Evolutionary conservation across 2,888 invertebrate genomes (phyloP), one percentile per base, ranked within the genome.

Genomic region (Bombyx huttoni): DNA sequence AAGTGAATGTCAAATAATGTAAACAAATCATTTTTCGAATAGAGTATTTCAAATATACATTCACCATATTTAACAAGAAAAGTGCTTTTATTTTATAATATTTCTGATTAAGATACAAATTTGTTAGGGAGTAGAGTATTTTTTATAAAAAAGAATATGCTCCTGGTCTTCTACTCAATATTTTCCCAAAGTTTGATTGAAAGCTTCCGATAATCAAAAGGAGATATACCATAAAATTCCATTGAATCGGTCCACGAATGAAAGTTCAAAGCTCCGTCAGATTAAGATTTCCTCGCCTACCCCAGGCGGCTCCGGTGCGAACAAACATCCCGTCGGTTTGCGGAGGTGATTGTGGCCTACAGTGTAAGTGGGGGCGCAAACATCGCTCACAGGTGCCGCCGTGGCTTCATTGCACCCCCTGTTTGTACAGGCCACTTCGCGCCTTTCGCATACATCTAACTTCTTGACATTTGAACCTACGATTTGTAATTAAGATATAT

Each of bases 351-450:
- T 86, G 70, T 73, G 74, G 74, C 82, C 68, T 67, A 68, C 66
- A 66, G 61, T 70, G 73, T 85, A 87, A 87, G 80, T 86, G 78
- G 75, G 75, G 78, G 71, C 69, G 79, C 80, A 87, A 83, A 87
- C 84, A 87, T 51, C 50, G 56, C 63, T 64, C 79, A 80, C 81
- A 81, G 81, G 80, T 78, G 82, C 82, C 81, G 81, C 73, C 68
- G 65, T 63, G 40, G 49, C 50, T 12, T 35, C 45, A 49, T 40
- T 33, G 49, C 64, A 58, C 63, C 73, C 78, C 76, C 73, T 80
- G 75, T 84, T 78, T 82, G 76, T 61, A 65, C 64, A 71, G 66
- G 66, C 72, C 73, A 76, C 75, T 77, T 74, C 70, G 70, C 73
- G 70, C 69, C 68, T 64, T 61, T 54, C 53, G 58, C 62, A 58